A percentile compares a stretch with the other conserved stretches of the same genome.
Evolutionary conservation across 2,888 invertebrate species (phyloP).

Genomic region (Cybosia mesomella): DNA sequence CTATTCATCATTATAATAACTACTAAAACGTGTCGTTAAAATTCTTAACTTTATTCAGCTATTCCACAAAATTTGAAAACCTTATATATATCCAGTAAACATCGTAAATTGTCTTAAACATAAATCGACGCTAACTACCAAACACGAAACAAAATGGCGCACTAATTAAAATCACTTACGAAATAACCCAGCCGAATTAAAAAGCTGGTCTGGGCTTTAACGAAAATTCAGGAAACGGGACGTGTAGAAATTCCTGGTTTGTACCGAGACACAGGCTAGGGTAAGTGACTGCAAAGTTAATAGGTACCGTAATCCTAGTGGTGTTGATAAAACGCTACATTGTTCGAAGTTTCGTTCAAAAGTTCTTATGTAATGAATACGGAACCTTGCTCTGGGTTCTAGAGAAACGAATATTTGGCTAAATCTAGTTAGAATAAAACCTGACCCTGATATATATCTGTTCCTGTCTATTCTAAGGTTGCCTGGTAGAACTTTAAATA

Average conservation of each 20-base stretch:
- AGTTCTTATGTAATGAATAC: conserved; percentile 23
- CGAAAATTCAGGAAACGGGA: conserved; percentile 35
- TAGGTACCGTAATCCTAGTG: conserved; percentile 34
- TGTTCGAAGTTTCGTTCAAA: conserved; percentile 22
- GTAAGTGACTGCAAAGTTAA: conserved; percentile 42
- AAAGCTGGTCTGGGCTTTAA: conserved; percentile 37
- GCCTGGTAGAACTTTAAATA: too few species aligned
- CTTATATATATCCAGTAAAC: conserved; percentile 6
- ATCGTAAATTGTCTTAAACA: conserved; percentile 16
- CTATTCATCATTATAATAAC: not conserved
- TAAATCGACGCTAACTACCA: conserved; percentile 20
- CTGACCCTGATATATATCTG: not conserved
- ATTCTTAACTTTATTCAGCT: conserved; percentile 5
- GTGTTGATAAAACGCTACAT: conserved; percentile 31
- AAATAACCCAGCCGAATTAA: conserved; percentile 38
- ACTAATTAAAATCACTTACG: conserved; percentile 45
- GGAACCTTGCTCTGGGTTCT: not conserved
- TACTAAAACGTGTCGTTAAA: conserved; percentile 6
- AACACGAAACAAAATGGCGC: conserved; percentile 23
- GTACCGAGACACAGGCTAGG: conserved; percentile 21
- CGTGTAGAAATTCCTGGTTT: conserved; percentile 50
- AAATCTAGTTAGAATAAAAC: too few species aligned
- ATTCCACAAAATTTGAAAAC: conserved; percentile 24
- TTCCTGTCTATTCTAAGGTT: too few species aligned
- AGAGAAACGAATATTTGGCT: too few species aligned